Conservation (phyloP, 2,797 vertebrate genomes). For the Limosa lapponica region DNA sequence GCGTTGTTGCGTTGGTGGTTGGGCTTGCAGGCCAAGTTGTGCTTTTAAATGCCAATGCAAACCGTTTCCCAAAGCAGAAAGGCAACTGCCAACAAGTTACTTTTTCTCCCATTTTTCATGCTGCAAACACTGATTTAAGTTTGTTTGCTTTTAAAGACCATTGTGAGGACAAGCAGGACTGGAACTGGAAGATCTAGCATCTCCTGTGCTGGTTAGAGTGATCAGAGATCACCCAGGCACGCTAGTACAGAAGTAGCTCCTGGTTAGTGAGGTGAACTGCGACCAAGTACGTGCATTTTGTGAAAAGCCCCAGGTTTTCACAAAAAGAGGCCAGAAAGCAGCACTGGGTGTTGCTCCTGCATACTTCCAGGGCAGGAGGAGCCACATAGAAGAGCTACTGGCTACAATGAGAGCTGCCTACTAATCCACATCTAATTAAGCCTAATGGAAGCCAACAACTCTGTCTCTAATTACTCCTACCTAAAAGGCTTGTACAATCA, state of each 20-base stretch:
- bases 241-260: not conserved
- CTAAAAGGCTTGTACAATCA: not conserved
- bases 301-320: not conserved
- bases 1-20: accelerated
- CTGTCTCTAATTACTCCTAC: not conserved
- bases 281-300: not conserved
- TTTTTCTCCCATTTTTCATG: not conserved
- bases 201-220: not conserved
- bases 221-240: not conserved
- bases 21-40: not conserved
- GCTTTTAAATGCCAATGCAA: not conserved
- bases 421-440: not conserved
- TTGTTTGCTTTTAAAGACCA: not conserved
- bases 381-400: not conserved
- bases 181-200: not conserved
- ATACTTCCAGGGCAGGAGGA: not conserved
- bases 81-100: not conserved
- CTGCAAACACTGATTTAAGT: not conserved
- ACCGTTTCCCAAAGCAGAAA: not conserved
- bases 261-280: not conserved
- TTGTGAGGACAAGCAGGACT: not conserved
- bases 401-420: not conserved
- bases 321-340: not conserved
- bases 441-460: not conserved
- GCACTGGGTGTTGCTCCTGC: not conserved